Evolutionary conservation across 2,113 vertebrate genomes (phyloP), one percentile per base, ranked within the genome.

Genomic region (Petaurus breviceps): DNA sequence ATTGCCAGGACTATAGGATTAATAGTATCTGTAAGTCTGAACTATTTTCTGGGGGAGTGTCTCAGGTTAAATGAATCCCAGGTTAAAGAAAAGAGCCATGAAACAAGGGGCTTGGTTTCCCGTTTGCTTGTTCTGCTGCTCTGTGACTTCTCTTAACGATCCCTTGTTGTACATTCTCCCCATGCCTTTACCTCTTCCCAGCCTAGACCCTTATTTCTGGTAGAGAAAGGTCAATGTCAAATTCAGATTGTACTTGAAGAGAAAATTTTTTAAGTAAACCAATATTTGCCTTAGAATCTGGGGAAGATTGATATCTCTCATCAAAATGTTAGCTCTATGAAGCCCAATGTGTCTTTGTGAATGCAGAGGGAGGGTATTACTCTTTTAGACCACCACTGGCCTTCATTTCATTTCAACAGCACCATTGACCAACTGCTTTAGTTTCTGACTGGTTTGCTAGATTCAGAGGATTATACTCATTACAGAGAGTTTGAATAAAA

Each of bases 21-120:
- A 96, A 53, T 93, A 95, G 94, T 95, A 95, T 54, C 91, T 95
- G 68, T 92, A 96, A 94, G 92, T 94, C 92, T 50, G 84, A 96
- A 47, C 5, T 25, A 51, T 94, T 96, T 94, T 93, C 90, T 91
- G 90, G 47, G 47, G 94, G 95, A 53, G 54, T 95, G 92, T 93
- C 92, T 54, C 2, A 84, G 47, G 57, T 89, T 89, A 55, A 95
- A 77, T 26, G 92, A 90, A 77, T 46, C 37, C 92, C 89, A 77
- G 90, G 51, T n/a, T 92, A 61, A 31, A 51, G 16, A 89, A 57
- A 52, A 8, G 1, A 5, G 47, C 90, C 94, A 91, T 49, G 77
- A 90, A 89, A 46, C 3, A 24, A 50, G 68, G 26, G 23, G 25
- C 31, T 92, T 50, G 19, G 16, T 68, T 46, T 61, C 12, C 51